Evolutionary conservation across 2,888 invertebrate genomes (phyloP), one percentile per base, ranked within the genome.

Genomic region (Epirrita christyi): DNA sequence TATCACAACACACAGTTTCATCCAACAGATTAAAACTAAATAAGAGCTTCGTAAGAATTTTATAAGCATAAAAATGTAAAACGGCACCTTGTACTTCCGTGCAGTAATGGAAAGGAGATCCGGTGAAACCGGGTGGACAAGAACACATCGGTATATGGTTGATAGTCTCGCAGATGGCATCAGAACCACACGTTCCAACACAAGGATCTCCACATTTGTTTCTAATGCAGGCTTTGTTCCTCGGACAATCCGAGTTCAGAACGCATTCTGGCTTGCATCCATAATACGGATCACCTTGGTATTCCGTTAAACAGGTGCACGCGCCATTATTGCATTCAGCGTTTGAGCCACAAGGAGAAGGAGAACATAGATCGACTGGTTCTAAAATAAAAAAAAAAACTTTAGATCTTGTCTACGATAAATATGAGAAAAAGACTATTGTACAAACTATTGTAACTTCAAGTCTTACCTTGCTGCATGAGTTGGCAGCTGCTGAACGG

Each of bases 261-360:
- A 96, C 93, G 81, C 97, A 97, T 87, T 97, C 96, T 0, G 96
- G 96, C 64, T 96, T 93, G 76, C 96, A 96, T 48, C 94, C 94
- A 49, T 93, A 84, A 72, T 94, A 95, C 10, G 96, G 96, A 82
- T 96, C 95, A 13, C 96, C 96, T 62, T 93, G 93, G 77, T 95
- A 96, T 76, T 95, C 95, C 0, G 94, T 88, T 63, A 95, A 81
- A 73, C 97, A 97, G 6, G 93, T 93, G 77, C 96, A 97, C 32
- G 91, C 76, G n/a, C 95, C 95, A 63, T 94, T 91, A 36, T 91
- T 81, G 68, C 96, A 96, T 66, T 93, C 83, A 8, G 94, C 93
- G 78, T 94, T 94, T 9, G 93, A 68, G n/a, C 95, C 95, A 68
- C 96, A 96, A 34, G 95, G 95, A 21, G 95, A 94, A 29, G 95